Evolutionary conservation across 92 coral and sea anemone species (phyloP), one percentile per base, ranked within the genome.

Genomic region (Pocillopora meandrina): DNA sequence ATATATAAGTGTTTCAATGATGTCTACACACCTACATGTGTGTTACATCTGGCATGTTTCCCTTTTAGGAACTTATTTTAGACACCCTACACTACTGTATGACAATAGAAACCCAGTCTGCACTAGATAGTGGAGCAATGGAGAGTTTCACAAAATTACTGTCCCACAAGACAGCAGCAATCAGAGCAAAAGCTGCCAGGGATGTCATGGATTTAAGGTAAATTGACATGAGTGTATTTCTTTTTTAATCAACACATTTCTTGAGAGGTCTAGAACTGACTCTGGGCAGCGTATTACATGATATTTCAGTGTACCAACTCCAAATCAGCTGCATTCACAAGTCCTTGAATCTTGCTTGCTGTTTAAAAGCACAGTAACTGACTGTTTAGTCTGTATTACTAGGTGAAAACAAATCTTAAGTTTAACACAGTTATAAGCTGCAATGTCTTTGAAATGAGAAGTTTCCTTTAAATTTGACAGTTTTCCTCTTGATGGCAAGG

Each of bases 191-290:
- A 85, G 99, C 99, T 67, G 98, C 99, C 12, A 89, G 99, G 68
- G 99, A 97, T 80, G 81, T 97, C 61, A 97, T 97, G 99, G 98
- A 97, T 76, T 87, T 97, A 57, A 96, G 99, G 99, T 96, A 88
- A 5, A 70, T 42, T 42, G 52, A 42, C 8, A 42, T 7, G 8
- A 3, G 52, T 42, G 52, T 42, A 42, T 42, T 42, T 42, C 52
- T 42, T 42, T 42, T 7, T 42, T 42, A 1, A 42, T 42, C 8
- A 26, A 26, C 31, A 26, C 31, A 26, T 26, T 26, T 26, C 31
- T 26, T 26, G 31, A 42, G 52, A 42, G 52, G 52, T 42, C 52
- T 42, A 42, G 52, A 42, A 42, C 8, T 42, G 8, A 42, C 8
- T 0, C 52, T 3, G 52, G 7, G 52, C 4, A 42, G 52, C 52